Conservation (phyloP, 37 sponge, comb jelly and placozoan genomes). For the Ephydatia muelleri region DNA sequence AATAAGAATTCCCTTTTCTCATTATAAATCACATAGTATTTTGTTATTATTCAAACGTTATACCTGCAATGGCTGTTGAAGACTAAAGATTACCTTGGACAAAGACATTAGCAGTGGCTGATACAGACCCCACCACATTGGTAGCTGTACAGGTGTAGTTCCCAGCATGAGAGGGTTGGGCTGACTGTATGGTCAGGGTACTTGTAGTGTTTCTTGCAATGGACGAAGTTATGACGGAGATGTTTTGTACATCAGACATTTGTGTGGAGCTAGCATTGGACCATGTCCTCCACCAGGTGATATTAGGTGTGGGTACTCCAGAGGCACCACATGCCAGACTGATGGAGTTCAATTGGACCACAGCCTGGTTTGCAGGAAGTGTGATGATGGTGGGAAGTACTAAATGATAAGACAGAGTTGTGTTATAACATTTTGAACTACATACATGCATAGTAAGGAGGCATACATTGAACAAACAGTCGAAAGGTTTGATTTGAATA, state of each 20-base stretch:
- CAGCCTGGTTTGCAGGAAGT: not conserved
- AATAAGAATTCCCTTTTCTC: too few relatives aligned
- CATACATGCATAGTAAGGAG: not conserved
- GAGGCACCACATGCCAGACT: constrained; percentile 6
- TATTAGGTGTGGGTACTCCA: constrained; percentile 21
- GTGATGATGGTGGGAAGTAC: not conserved
- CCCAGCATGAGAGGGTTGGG: constrained; percentile 22
- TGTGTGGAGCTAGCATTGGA: too few relatives aligned
- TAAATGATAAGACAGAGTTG: not conserved
- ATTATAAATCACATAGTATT: too few relatives aligned
- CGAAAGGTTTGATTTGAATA: constrained; percentile 12
- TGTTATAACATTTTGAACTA: not conserved
- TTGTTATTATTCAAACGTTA: too few relatives aligned
- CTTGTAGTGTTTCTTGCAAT: constrained; percentile 26
- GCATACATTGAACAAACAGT: constrained; percentile 35
- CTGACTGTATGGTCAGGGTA: constrained; percentile 4
- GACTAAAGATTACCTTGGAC: constrained; percentile 36
- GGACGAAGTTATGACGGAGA: not conserved
- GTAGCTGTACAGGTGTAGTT: constrained; percentile 59
- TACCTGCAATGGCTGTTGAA: not conserved
- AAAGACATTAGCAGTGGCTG: constrained; percentile 7
- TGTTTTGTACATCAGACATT: not conserved
- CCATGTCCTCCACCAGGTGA: constrained; percentile 7
- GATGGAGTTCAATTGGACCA: not conserved
- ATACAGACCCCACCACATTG: constrained; percentile 22